Conservation (phyloP, 2,888 invertebrate genomes). For the Nomada goodeniana region DNA sequence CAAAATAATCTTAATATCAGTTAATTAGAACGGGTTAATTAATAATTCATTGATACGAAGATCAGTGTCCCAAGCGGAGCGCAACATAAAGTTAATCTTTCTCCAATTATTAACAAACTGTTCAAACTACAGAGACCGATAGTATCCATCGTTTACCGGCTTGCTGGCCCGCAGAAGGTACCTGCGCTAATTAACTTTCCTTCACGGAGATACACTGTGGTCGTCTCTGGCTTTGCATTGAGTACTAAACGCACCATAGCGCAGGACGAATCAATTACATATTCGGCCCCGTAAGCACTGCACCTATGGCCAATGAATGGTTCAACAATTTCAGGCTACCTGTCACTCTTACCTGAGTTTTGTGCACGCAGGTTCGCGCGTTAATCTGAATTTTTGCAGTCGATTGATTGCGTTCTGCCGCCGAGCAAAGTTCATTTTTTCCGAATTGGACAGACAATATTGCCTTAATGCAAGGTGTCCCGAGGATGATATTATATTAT, state of each 20-base stretch:
- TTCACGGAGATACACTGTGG: slow-evolving; percentile 4
- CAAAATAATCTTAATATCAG: neutral
- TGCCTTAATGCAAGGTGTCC: no score
- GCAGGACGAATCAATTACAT: slow-evolving; percentile 42
- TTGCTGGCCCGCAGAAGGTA: slow-evolving; percentile 26
- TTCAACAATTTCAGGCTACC: slow-evolving; percentile 15
- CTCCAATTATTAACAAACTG: slow-evolving; percentile 7
- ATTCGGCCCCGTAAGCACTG: slow-evolving; percentile 35
- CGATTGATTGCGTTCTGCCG: no score
- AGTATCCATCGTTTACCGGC: slow-evolving; percentile 23
- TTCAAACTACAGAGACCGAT: neutral
- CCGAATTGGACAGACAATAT: no score
- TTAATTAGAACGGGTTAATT: slow-evolving; percentile 4
- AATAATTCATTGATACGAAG: neutral
- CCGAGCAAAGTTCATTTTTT: no score
- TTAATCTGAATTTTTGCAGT: neutral
- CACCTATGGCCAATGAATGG: slow-evolving; percentile 21
- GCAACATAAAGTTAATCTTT: neutral
- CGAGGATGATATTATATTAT: no score
- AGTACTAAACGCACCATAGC: slow-evolving; percentile 11
- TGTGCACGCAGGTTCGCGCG: neutral
- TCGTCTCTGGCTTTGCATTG: slow-evolving; percentile 11
- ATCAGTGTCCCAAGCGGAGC: neutral
- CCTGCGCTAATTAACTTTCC: slow-evolving; percentile 42
- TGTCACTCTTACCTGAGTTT: neutral